These are phyloP conservation scores for Amphipyra berbera DNA, from an alignment of 2,888 invertebrate species.

Conservation along the genomic window DNA sequence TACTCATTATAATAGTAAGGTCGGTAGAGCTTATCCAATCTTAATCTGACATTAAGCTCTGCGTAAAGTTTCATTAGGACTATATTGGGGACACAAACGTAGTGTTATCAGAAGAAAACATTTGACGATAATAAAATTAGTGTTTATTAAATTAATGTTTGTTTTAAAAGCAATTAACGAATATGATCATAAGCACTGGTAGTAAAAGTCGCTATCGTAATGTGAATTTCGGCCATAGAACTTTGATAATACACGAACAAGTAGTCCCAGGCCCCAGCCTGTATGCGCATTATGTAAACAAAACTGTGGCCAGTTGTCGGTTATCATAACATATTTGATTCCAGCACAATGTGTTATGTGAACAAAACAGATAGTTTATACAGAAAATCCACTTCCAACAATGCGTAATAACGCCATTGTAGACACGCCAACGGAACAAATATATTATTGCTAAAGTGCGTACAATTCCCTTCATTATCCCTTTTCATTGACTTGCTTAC, in stretches of 20 bases:
- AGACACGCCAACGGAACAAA: no score
- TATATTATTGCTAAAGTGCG: neutral
- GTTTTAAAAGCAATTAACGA: conserved; percentile 16
- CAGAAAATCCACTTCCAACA: neutral
- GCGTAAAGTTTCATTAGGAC: no score
- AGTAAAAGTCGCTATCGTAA: neutral
- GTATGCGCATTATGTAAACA: neutral
- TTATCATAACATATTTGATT: neutral
- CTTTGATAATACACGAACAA: conserved; percentile 1
- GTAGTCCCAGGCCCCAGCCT: neutral
- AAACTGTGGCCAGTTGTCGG: neutral
- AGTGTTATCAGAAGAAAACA: conserved; percentile 12
- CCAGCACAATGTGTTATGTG: neutral
- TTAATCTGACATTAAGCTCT: neutral
- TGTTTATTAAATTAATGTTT: conserved; percentile 16
- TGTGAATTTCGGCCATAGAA: neutral
- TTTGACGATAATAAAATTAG: conserved; percentile 2
- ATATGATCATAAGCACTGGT: neutral
- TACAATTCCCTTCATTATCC: neutral
- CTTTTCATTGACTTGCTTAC: no score
- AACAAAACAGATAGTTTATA: neutral
- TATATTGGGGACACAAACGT: neutral
- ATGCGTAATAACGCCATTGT: neutral
- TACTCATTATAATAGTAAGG: neutral
- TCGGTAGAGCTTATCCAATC: neutral